Percentiles rank a stretch among this genome's conserved stretches.
Evolutionary conservation across 2,888 invertebrate species (phyloP).

Genomic region (Apantesis nais): DNA sequence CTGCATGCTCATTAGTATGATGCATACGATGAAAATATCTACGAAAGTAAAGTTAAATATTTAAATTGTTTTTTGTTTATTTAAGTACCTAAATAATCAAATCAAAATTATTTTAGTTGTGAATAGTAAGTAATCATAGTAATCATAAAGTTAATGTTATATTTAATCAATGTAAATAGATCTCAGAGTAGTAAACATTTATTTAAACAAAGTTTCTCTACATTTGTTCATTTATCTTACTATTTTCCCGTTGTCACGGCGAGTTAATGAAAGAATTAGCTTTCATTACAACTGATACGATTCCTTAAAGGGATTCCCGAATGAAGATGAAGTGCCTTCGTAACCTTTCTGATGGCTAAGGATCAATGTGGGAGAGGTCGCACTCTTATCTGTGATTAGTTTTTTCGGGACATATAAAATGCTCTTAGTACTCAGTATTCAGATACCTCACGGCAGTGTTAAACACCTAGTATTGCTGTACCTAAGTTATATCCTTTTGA

Average conservation of each 20-base stretch:
- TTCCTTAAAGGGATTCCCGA: constrained; percentile 83
- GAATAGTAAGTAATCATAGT: too few relatives aligned
- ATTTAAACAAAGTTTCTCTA: constrained; percentile 38
- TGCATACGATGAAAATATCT: too few relatives aligned
- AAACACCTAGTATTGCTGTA: constrained; percentile 15
- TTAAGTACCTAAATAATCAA: background rate
- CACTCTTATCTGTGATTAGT: constrained; percentile 77
- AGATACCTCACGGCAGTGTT: background rate
- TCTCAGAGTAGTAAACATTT: constrained; percentile 42
- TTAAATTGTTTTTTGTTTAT: too few relatives aligned
- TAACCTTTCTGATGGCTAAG: constrained; percentile 75
- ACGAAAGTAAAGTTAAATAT: too few relatives aligned
- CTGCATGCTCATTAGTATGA: background rate
- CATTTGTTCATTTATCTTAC: constrained; percentile 77
- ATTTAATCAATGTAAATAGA: constrained; percentile 19
- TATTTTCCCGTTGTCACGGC: constrained; percentile 81
- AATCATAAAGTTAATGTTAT: background rate
- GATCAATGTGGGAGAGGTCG: constrained; percentile 70
- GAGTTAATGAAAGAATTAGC: constrained; percentile 85
- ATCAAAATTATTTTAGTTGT: background rate
- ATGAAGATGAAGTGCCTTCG: constrained; percentile 81
- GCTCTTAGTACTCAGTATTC: constrained; percentile 49
- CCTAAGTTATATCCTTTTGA: background rate
- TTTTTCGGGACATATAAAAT: constrained; percentile 70
- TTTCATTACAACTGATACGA: constrained; percentile 84